Evolutionary conservation across 2,797 vertebrate species (phyloP), one percentile per base, ranked within the genome.

Genomic region (Crenichthys baileyi): DNA sequence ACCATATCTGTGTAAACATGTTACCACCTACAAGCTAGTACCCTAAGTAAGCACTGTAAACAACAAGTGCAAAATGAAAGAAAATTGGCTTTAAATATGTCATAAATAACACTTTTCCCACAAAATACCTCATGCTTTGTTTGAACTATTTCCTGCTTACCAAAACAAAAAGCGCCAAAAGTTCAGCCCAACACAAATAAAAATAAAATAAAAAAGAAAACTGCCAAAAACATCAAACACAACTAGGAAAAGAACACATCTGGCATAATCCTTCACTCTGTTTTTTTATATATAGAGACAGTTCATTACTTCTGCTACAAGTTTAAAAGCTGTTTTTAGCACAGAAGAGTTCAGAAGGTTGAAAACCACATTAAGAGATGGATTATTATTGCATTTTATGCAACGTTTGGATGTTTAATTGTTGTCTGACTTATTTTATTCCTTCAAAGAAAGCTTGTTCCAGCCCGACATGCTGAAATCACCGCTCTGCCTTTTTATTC

Each of bases 401-500:
- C 71, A 79, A 87, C 81, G 79, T 53, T 80, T 50, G 73, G 39
- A 79, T 79, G 53, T 75, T 88, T 79, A 83, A 79, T 82, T 89
- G 73, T 48, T 82, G 72, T 70, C 76, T 76, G 75, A 85, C 24
- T 80, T 65, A 77, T 53, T 44, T 76, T 31, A 44, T 87, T 86
- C 78, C 50, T 31, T 76, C 76, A 77, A 81, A 86, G 18, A 70
- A 83, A 76, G 50, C 76, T 4, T 70, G 58, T 48, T 85, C 51
- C 73, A 84, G 81, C 61, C 55, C 26, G 76, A 80, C 67, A 79
- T 68, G 56, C 72, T 68, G 77, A 83, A 79, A 82, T 82, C 13
- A 76, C 51, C n/a, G 5, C 24, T 15, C 41, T 24, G 0, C 13
- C 8, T 41, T 83, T 93, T 96, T 96, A 99, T 94, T 99, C 96